Conservation (phyloP, 2,797 vertebrate genomes). For the Diceros bicornis region DNA sequence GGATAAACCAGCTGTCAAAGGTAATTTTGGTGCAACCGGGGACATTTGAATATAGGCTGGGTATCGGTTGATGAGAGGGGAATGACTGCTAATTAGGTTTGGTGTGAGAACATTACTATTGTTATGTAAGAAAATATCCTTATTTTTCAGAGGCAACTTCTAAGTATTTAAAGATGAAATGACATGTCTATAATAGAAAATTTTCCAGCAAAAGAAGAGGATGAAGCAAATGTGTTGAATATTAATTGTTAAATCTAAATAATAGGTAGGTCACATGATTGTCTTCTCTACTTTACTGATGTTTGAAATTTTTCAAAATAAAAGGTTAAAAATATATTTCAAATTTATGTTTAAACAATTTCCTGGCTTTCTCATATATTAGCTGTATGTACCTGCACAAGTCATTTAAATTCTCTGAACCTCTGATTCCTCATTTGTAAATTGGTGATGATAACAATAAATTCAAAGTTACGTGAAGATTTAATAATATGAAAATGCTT, state of each 20-base stretch:
- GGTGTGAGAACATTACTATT: background rate
- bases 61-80: background rate
- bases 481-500: slow-evolving; percentile 3
- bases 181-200: background rate
- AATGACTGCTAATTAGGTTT: background rate
- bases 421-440: background rate
- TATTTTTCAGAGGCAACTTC: slow-evolving; percentile 25
- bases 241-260: slow-evolving; percentile 36
- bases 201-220: background rate
- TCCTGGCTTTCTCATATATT: slow-evolving; percentile 19
- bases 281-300: background rate
- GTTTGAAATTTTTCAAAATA: background rate
- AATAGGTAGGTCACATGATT: background rate
- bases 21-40: background rate
- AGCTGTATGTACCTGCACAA: background rate
- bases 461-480: background rate
- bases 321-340: slow-evolving; percentile 49
- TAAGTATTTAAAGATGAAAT: background rate
- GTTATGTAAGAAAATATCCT: background rate
- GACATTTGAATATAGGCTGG: background rate
- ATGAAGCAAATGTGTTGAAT: background rate
- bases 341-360: background rate
- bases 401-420: slow-evolving; percentile 1
- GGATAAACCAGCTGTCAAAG: background rate
- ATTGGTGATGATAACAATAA: background rate